Base-by-base conservation (phyloP, 2,113 vertebrate genomes). In the Platycercus adscitus region DNA sequence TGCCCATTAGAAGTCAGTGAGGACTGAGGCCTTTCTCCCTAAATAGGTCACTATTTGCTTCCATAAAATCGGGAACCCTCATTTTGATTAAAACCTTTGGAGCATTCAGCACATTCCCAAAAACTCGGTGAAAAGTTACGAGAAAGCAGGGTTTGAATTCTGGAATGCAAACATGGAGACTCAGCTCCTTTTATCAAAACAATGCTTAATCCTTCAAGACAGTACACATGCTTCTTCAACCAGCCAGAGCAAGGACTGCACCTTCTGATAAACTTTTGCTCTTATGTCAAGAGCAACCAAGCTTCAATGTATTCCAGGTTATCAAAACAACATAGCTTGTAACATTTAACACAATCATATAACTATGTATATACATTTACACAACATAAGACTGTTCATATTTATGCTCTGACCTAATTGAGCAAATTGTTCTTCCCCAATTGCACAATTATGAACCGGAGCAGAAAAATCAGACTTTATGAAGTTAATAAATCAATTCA, bases 401-500 rank as follows among this genome's bases (percentile, higher is more conserved):
- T 94, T 79, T 90, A 96, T 88, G 80, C 79, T 86, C 69, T 93
- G 84, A 93, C 93, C 84, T 96, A 89, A 52, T 96, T 92, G 91
- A 84, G 55, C 65, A 79, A 82, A 91, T 69, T 79, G 16, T 58
- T 86, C 83, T 90, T 61, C 86, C 82, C 75, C 82, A 88, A 83
- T 46, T 89, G 95, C 90, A 90, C 88, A 94, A 95, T 92, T 85
- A 96, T 79, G 60, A 95, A 96, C 72, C 90, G 11, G 88, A 91
- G 86, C 88, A 96, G 90, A 95, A 95, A 96, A 83, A 76, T 25
- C 47, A 92, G 65, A 94, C 69, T 86, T 95, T 88, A 95, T 89
- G 56, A 96, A 94, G 86, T 88, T 92, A 93, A 96, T 86, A 91
- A 73, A 95, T 96, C 96, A 94, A 94, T 94, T 78, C 35, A 29